phyloP scores from a whole-genome alignment of 1,140 invertebrate genomes.

The Goniozus legneri region DNA sequence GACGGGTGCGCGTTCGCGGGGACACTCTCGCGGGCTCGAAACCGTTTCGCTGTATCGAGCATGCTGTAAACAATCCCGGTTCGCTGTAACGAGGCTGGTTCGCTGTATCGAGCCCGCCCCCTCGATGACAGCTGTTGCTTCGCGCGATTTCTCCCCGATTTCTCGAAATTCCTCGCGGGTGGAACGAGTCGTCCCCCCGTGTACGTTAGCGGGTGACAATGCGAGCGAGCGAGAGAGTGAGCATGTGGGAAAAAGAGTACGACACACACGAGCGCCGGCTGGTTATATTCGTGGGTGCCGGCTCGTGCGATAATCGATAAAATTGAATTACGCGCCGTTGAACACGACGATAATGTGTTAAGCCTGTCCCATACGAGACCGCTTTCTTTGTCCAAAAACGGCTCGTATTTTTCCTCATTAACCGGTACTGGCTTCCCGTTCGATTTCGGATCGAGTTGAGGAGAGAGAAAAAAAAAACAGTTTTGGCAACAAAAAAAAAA shows the following conservation, averaged over 20 bases:
- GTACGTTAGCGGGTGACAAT: too few relatives aligned
- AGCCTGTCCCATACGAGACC: constrained; percentile 14
- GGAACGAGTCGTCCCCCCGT: constrained; percentile 8
- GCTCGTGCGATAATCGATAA: constrained; percentile 33
- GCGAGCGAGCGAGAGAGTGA: background rate
- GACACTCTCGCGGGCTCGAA: too few relatives aligned
- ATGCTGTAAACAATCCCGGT: too few relatives aligned
- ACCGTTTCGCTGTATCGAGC: too few relatives aligned
- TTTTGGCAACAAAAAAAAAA: constrained; percentile 4
- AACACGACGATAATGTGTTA: constrained; percentile 27
- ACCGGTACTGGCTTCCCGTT: constrained; percentile 6
- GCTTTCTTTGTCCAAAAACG: constrained; percentile 25
- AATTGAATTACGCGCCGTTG: constrained; percentile 32
- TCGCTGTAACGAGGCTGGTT: too few relatives aligned
- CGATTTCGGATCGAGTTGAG: background rate
- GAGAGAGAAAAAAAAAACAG: background rate
- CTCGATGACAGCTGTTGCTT: constrained; percentile 31
- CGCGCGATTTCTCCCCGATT: too few relatives aligned
- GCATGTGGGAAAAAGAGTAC: constrained; percentile 21
- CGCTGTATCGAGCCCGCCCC: too few relatives aligned
- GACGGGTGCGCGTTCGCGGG: too few relatives aligned
- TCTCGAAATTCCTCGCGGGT: too few relatives aligned
- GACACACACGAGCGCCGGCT: constrained; percentile 5
- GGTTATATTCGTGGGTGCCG: constrained; percentile 26
- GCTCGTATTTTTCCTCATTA: background rate